A percentile compares a stretch with the other conserved stretches of the same genome.
phyloP scores from a whole-genome alignment of 1,140 invertebrate species.

The Matsumurasca onukii region DNA sequence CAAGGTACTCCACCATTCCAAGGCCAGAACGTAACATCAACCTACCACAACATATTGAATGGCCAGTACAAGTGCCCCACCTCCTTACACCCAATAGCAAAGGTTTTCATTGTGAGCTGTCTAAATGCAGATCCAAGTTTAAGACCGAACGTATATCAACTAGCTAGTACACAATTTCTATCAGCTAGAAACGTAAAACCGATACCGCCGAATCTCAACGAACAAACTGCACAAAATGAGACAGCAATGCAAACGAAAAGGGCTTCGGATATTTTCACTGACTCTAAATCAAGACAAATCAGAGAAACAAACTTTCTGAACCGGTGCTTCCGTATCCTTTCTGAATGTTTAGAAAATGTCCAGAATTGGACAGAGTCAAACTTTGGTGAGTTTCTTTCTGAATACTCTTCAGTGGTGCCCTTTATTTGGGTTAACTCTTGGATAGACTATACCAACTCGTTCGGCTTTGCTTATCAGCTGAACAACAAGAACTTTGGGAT shows the following conservation, averaged over 20 bases:
- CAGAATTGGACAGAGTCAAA: not conserved
- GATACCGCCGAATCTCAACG: conserved; percentile 4
- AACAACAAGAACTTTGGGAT: conserved; percentile 68
- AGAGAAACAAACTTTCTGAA: conserved; percentile 1
- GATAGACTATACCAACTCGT: conserved; percentile 77
- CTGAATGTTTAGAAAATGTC: conserved; percentile 47
- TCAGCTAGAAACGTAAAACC: not conserved
- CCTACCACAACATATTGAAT: conserved; percentile 63
- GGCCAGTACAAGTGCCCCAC: conserved; percentile 58
- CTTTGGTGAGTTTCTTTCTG: not conserved
- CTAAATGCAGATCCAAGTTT: conserved; percentile 15
- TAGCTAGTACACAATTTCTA: not conserved
- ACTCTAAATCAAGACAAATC: not conserved
- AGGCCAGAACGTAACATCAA: conserved; percentile 58
- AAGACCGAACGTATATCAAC: conserved; percentile 15
- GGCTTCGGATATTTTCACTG: not conserved
- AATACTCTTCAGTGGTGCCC: conserved; percentile 3
- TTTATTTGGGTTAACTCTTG: conserved; percentile 47
- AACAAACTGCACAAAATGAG: too few relatives aligned
- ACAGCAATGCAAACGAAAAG: not conserved
- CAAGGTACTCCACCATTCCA: conserved; percentile 73
- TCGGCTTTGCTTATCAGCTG: conserved; percentile 70
- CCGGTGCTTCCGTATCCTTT: not conserved
- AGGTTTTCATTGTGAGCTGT: conserved; percentile 10
- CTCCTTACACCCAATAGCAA: not conserved